Percentiles rank a stretch among this genome's conserved stretches.
These are phyloP conservation scores for Nasonia giraulti DNA, from an alignment of 1,140 invertebrate species.

Conservation along the genomic window DNA sequence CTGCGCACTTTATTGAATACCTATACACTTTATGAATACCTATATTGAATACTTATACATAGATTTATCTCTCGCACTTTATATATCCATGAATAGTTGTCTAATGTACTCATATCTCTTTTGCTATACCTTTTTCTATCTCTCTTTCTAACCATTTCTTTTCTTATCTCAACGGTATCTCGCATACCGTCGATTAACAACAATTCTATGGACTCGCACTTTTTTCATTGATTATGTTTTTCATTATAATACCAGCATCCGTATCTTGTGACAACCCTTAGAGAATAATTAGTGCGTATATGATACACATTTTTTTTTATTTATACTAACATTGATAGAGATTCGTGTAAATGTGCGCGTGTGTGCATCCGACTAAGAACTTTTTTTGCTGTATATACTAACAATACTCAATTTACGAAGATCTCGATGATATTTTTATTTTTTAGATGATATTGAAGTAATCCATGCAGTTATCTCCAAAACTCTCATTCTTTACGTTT, in stretches of 20 bases:
- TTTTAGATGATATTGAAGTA: background rate
- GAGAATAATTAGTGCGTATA: background rate
- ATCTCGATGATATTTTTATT: background rate
- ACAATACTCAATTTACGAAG: background rate
- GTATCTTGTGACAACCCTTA: background rate
- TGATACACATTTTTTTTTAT: background rate
- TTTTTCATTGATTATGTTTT: background rate
- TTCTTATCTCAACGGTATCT: background rate
- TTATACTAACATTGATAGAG: background rate
- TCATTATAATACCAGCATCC: background rate
- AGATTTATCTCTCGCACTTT: too few relatives aligned
- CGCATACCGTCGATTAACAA: too few relatives aligned
- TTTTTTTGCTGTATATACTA: background rate
- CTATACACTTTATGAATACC: too few relatives aligned
- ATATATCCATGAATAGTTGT: background rate
- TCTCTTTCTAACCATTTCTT: background rate
- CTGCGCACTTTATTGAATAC: background rate
- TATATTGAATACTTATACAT: background rate
- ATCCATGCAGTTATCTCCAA: conserved; percentile 7
- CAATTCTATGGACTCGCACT: background rate
- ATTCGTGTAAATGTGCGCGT: background rate
- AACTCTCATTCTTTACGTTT: background rate
- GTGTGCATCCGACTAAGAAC: background rate
- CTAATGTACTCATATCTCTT: background rate
- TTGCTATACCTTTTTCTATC: background rate